Evolutionary conservation across 2,888 invertebrate genomes (phyloP).

Genomic region (Dicyrtoma fusca): DNA sequence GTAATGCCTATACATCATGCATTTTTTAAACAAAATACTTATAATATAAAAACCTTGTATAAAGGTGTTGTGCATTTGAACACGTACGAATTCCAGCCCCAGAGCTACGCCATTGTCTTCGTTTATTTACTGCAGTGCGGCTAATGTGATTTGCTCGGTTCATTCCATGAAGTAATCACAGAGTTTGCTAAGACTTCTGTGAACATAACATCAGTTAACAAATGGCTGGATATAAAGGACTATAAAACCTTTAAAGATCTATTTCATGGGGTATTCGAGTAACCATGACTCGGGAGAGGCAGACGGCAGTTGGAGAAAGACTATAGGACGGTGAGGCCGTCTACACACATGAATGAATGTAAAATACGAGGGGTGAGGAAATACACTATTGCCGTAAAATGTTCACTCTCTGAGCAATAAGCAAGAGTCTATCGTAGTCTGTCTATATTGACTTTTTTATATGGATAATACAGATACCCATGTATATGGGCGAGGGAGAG

Average conservation of each 20-base stretch:
- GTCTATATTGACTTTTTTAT: no score
- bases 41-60: no score
- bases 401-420: no score
- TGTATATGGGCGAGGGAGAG: neutral
- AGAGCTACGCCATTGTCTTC: neutral
- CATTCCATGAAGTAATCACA: conserved; percentile 28
- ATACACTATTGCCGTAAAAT: neutral
- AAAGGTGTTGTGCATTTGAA: no score
- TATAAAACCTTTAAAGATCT: conserved; percentile 4
- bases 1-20: no score
- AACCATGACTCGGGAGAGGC: neutral
- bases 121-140: conserved; percentile 30
- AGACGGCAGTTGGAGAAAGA: neutral
- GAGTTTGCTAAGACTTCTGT: conserved; percentile 7
- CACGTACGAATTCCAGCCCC: neutral
- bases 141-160: conserved; percentile 33
- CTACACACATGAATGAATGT: neutral
- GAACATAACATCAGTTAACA: conserved; percentile 18
- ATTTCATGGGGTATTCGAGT: neutral
- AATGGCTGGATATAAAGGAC: conserved; percentile 6
- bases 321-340: no score
- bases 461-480: no score
- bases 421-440: no score
- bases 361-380: neutral
- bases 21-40: no score